phyloP scores from a whole-genome alignment of 2,888 invertebrate genomes.

The Drosophila macrospina region DNA sequence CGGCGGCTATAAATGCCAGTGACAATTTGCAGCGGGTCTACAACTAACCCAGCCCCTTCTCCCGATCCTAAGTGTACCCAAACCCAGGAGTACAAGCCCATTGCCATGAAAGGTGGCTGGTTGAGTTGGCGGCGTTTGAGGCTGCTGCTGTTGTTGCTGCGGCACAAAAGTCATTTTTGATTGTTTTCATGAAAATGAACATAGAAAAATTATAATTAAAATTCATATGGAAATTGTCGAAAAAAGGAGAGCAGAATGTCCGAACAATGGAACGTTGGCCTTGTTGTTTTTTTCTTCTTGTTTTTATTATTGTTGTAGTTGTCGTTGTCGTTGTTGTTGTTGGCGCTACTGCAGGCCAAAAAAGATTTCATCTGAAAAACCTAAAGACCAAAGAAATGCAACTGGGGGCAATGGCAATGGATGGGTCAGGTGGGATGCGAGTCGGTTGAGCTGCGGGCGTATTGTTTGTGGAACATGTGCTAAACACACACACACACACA shows the following conservation, averaged over 20 bases:
- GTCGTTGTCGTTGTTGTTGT: slow-evolving; percentile 40
- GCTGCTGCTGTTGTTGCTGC: slow-evolving; percentile 39
- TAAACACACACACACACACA: slow-evolving; percentile 38
- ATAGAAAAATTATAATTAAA: slow-evolving; percentile 82
- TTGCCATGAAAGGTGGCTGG: slow-evolving; percentile 14
- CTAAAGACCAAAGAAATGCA: slow-evolving; percentile 79
- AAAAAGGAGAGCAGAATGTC: slow-evolving; percentile 48
- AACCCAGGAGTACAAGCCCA: neutral
- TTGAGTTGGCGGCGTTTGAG: slow-evolving; percentile 29
- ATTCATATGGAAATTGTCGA: slow-evolving; percentile 79
- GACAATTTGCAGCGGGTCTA: slow-evolving; percentile 70
- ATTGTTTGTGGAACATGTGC: slow-evolving; percentile 77
- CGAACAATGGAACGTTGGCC: slow-evolving; percentile 50
- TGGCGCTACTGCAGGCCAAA: slow-evolving; percentile 64
- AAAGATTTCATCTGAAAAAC: slow-evolving; percentile 75
- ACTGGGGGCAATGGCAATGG: slow-evolving; percentile 45
- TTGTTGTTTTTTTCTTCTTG: slow-evolving; percentile 21
- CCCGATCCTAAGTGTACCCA: slow-evolving; percentile 1
- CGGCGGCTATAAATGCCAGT: slow-evolving; percentile 72
- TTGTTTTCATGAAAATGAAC: slow-evolving; percentile 82
- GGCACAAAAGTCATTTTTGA: slow-evolving; percentile 81
- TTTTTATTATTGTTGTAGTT: slow-evolving; percentile 39
- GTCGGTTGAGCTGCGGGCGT: slow-evolving; percentile 70
- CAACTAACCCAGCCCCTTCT: slow-evolving; percentile 30
- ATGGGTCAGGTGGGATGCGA: slow-evolving; percentile 22